Evolutionary conservation across 1,140 invertebrate species (phyloP), one percentile per base, ranked within the genome.

Genomic region (Pseudomyrmex dendroicus): DNA sequence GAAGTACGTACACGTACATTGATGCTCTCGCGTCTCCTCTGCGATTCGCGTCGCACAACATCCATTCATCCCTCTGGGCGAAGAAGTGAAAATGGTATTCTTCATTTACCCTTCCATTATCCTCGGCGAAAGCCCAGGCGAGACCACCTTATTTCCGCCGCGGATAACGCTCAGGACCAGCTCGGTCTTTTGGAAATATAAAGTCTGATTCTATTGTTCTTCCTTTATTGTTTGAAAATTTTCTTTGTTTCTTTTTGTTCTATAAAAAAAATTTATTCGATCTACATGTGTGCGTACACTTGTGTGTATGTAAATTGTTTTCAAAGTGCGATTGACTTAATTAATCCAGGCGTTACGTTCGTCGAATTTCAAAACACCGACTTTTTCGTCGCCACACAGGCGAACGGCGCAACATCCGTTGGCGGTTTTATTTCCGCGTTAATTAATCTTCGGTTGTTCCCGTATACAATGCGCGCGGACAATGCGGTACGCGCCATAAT

Each of bases 21-120:
- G 86, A 80, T 76, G 82, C 77, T 88, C 82, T 74, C 67, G 46
- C 25, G 56, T 85, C 80, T 86, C 76, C 62, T 64, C 82, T 82
- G 87, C 70, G 87, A 82, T 89, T 86, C 57, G 76, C 78, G 52
- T 86, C 87, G 73, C 70, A 52, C 86, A 87, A 87, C 87, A 82
- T 89, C 59, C 56, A 90, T 84, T 89, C 68, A 46, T 44, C 12
- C 67, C 68, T 57, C 62, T 44, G 76, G 59, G 85, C 80, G 56
- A 80, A 89, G 76, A 84, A 88, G 86, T 35, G 35, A 35, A 89
- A 89, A 84, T 77, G 72, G 74, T 90, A 88, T 88, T 76, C 74
- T 82, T 73, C 72, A 35, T 82, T 84, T 67, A 22, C 22, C 44
- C 52, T 63, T 68, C 59, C 72, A 54, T 80, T 63, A 2, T 35